A percentile compares a stretch with the other conserved stretches of the same genome.
phyloP scores from a whole-genome alignment of 2,797 vertebrate genomes.

The Malacoraja senta region DNA sequence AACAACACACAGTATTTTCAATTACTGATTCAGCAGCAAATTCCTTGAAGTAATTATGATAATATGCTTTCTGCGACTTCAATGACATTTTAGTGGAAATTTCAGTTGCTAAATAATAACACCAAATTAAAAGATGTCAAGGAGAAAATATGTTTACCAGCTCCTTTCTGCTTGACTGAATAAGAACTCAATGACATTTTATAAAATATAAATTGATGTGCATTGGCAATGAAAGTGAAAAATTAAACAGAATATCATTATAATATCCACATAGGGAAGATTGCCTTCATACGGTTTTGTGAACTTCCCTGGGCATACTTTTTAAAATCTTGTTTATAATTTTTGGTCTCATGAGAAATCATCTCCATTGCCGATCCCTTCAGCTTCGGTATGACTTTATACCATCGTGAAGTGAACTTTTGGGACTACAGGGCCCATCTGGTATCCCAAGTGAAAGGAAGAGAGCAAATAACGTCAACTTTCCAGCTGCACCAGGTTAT shows the following conservation, averaged over 20 bases:
- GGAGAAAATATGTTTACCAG: neutral
- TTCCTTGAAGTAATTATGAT: neutral
- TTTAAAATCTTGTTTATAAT: neutral
- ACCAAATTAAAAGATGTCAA: conserved; percentile 13
- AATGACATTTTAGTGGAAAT: neutral
- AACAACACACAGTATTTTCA: neutral
- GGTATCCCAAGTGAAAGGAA: neutral
- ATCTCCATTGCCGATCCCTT: neutral
- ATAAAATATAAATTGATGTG: neutral
- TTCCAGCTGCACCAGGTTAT: neutral
- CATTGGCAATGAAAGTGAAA: neutral
- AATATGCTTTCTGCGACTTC: neutral
- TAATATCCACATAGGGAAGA: neutral
- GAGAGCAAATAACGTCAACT: neutral
- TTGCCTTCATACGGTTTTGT: neutral
- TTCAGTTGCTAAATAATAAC: neutral
- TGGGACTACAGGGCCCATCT: neutral
- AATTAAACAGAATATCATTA: neutral
- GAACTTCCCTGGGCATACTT: neutral
- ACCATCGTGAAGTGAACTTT: neutral
- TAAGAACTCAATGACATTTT: neutral
- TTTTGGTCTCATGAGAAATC: neutral
- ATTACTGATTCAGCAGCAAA: neutral
- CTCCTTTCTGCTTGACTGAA: neutral
- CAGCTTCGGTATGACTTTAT: neutral